These are phyloP conservation scores for Melanostoma scalare DNA, from an alignment of 2,888 invertebrate species.

Conservation along the genomic window DNA sequence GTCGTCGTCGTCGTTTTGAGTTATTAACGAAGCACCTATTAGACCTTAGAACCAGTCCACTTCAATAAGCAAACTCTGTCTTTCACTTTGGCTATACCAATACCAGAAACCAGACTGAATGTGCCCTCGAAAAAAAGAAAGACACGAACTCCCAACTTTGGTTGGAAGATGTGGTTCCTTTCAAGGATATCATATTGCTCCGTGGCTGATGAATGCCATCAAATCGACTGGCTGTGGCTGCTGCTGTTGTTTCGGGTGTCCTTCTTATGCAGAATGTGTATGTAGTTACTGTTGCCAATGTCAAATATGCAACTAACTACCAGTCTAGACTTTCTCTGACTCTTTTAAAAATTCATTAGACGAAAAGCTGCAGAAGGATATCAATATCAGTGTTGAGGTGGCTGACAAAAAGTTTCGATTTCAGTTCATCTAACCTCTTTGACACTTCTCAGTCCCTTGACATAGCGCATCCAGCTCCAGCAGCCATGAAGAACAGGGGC, in stretches of 20 bases:
- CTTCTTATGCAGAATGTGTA: conserved; percentile 41
- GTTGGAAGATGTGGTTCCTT: conserved; percentile 8
- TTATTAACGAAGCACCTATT: conserved; percentile 58
- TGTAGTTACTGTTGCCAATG: conserved; percentile 43
- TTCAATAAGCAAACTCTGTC: conserved; percentile 9
- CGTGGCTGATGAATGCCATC: conserved; percentile 55
- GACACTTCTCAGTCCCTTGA: conserved; percentile 62
- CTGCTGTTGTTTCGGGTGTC: not conserved
- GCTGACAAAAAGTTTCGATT: conserved; percentile 58
- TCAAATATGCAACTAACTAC: conserved; percentile 55
- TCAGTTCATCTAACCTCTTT: conserved; percentile 68
- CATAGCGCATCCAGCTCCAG: not conserved
- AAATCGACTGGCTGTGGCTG: conserved; percentile 5
- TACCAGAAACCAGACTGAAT: not conserved
- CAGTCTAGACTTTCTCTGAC: conserved; percentile 55
- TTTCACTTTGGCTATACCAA: conserved; percentile 6
- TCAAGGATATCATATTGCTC: conserved; percentile 49
- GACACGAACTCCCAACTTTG: not conserved
- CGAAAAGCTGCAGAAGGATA: conserved; percentile 22
- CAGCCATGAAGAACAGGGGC: not conserved
- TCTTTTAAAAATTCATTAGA: conserved; percentile 68
- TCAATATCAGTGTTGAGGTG: conserved; percentile 21
- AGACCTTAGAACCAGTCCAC: conserved; percentile 10
- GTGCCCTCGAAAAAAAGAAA: not conserved
- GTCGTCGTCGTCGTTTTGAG: conserved; percentile 36